phyloP scores from a whole-genome alignment of 1,140 invertebrate genomes.

The Euschistus heros region DNA sequence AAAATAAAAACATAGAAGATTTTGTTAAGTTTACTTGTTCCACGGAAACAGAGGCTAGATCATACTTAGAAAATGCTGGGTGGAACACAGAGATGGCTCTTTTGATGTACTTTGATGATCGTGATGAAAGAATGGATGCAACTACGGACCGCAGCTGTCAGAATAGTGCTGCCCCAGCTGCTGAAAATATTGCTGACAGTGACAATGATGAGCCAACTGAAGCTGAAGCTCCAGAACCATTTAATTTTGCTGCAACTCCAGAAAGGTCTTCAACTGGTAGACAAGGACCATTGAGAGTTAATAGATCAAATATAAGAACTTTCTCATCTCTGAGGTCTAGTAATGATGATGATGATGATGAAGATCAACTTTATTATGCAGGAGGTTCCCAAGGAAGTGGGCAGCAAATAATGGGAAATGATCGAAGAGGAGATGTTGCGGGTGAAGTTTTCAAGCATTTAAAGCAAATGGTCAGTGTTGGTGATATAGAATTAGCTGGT shows the following conservation, averaged over 20 bases:
- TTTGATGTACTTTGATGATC: not conserved
- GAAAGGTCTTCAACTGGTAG: not conserved
- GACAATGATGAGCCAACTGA: not conserved
- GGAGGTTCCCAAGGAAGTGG: not conserved
- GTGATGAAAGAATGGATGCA: not conserved
- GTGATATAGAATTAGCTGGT: not conserved
- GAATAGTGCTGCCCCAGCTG: not conserved
- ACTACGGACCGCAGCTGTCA: not conserved
- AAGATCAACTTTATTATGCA: not conserved
- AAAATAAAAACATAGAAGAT: not conserved
- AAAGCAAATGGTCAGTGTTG: slow-evolving; percentile 1
- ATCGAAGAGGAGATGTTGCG: not conserved
- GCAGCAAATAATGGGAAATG: slow-evolving; percentile 1
- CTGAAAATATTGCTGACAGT: not conserved
- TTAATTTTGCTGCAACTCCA: not conserved
- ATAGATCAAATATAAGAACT: not conserved
- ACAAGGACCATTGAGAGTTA: no score
- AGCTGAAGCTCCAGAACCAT: not conserved
- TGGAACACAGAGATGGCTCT: slow-evolving; percentile 1
- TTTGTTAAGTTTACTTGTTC: slow-evolving; percentile 1
- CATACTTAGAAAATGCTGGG: not conserved
- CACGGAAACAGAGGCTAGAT: not conserved
- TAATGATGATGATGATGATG: slow-evolving; percentile 3
- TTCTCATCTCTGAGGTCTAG: not conserved
- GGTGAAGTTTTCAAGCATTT: slow-evolving; percentile 1